phyloP scores from a whole-genome alignment of 1,140 invertebrate genomes.

The Whitmania pigra region DNA sequence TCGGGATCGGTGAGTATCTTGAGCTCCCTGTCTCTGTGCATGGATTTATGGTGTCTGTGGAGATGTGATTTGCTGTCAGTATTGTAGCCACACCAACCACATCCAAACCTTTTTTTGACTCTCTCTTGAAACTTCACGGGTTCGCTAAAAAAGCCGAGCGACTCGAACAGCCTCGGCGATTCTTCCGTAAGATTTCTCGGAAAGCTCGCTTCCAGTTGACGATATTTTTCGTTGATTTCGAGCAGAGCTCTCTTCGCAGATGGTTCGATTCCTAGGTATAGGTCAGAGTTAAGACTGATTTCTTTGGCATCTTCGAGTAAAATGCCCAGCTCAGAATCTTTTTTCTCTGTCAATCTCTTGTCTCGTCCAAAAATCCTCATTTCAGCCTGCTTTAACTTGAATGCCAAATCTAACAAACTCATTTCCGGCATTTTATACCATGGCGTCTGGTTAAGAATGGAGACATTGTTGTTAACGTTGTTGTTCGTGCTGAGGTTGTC shows the following conservation, averaged over 20 bases:
- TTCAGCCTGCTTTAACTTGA: conserved; percentile 12
- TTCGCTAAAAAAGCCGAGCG: background rate
- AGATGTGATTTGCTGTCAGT: conserved; percentile 24
- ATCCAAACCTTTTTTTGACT: conserved; percentile 10
- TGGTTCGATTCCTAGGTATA: background rate
- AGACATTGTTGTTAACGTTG: background rate
- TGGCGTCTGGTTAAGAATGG: conserved; percentile 1
- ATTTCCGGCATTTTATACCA: conserved; percentile 7
- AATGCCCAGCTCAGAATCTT: background rate
- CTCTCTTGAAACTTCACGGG: background rate
- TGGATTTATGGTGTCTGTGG: conserved; percentile 11
- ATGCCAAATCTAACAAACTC: conserved; percentile 15
- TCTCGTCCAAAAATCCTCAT: conserved; percentile 13
- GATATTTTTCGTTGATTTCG: background rate
- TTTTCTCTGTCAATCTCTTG: background rate
- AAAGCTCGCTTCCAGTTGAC: conserved; percentile 1
- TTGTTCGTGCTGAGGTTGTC: no score
- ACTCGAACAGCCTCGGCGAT: background rate
- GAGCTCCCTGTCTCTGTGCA: conserved; percentile 13
- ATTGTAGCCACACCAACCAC: conserved; percentile 18
- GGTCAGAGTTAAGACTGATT: background rate
- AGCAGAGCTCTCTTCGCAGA: background rate
- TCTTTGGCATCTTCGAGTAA: background rate
- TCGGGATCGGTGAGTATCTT: background rate
- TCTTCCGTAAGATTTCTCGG: background rate